A percentile compares a stretch with the other conserved stretches of the same genome.
phyloP scores from a whole-genome alignment of 2,797 vertebrate genomes.

The Hephaestus fuliginosus region DNA sequence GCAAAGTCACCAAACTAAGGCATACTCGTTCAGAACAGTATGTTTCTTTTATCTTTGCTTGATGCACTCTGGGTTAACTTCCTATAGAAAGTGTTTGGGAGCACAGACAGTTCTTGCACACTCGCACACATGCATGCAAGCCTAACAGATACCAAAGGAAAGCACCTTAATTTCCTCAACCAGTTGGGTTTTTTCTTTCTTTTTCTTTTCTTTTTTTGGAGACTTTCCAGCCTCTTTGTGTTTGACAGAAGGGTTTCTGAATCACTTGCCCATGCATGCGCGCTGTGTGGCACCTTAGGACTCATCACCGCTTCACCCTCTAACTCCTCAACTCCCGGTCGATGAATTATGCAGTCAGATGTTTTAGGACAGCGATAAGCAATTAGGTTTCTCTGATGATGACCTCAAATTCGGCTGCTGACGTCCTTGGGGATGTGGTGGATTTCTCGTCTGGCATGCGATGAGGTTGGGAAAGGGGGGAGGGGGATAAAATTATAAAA shows the following conservation, averaged over 20 bases:
- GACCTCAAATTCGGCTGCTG: slow-evolving; percentile 56
- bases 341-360: slow-evolving; percentile 34
- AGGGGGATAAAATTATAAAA: too few species aligned
- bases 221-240: slow-evolving; percentile 8
- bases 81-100: not conserved
- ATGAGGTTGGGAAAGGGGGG: slow-evolving; percentile 25
- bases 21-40: not conserved
- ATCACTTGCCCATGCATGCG: slow-evolving; percentile 63
- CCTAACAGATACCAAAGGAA: slow-evolving; percentile 19
- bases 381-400: slow-evolving; percentile 38
- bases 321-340: slow-evolving; percentile 34
- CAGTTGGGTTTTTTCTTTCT: not conserved
- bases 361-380: slow-evolving; percentile 41
- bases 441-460: slow-evolving; percentile 79
- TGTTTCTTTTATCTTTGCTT: not conserved
- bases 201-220: not conserved
- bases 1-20: slow-evolving; percentile 2
- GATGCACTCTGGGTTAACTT: not conserved
- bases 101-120: slow-evolving; percentile 27
- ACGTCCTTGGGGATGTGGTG: slow-evolving; percentile 56
- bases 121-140: slow-evolving; percentile 47
- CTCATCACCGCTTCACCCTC: slow-evolving; percentile 47
- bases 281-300: slow-evolving; percentile 20
- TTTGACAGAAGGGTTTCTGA: slow-evolving; percentile 19
- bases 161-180: not conserved